Evolutionary conservation across 2,888 invertebrate genomes (phyloP).

Genomic region (Bibio marci): DNA sequence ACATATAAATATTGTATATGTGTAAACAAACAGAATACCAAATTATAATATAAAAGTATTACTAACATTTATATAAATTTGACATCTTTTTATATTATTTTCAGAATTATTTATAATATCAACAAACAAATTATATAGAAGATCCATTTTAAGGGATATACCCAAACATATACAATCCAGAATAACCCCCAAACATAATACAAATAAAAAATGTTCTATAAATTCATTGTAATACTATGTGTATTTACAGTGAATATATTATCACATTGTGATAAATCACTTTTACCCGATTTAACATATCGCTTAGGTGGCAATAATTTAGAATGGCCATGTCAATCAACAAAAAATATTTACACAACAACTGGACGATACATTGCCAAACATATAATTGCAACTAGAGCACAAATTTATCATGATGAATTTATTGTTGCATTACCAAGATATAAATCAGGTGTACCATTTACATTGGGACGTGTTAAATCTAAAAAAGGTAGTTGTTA

Average conservation of each 20-base stretch:
- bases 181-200: background rate
- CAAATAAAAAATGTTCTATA: background rate
- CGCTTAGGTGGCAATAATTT: slow-evolving; percentile 22
- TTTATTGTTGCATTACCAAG: slow-evolving; percentile 41
- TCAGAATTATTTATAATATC: too few species aligned
- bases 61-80: too few species aligned
- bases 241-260: background rate
- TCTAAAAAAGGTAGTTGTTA: slow-evolving; percentile 32
- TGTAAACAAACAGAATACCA: too few species aligned
- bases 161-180: too few species aligned
- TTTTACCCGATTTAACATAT: slow-evolving; percentile 5
- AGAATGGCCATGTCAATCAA: slow-evolving; percentile 39
- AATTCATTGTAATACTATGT: background rate
- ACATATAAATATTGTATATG: too few species aligned
- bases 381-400: slow-evolving; percentile 41
- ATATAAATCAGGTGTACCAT: slow-evolving; percentile 40
- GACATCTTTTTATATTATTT: too few species aligned
- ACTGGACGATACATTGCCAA: slow-evolving; percentile 38
- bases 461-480: slow-evolving; percentile 38
- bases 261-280: slow-evolving; percentile 5
- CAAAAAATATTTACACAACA: slow-evolving; percentile 37
- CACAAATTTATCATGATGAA: slow-evolving; percentile 38
- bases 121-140: too few species aligned
- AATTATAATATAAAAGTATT: too few species aligned
- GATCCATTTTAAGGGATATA: too few species aligned